Conservation (phyloP, 1,140 invertebrate genomes). For the Eueides isabella region DNA sequence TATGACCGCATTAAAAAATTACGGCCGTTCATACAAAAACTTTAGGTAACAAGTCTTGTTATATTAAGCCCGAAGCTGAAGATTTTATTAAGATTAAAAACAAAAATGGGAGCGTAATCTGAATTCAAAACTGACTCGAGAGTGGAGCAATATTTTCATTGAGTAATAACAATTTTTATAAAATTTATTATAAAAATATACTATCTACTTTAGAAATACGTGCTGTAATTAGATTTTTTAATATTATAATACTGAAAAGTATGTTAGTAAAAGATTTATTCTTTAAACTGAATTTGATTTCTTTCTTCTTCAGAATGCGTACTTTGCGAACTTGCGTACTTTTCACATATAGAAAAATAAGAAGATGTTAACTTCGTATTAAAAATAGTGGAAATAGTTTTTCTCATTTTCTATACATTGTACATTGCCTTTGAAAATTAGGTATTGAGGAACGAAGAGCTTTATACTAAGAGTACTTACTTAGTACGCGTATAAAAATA, state of each 20-base stretch:
- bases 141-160: slow-evolving; percentile 20
- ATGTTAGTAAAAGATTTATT: not conserved
- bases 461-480: no score
- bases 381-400: no score
- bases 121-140: slow-evolving; percentile 24
- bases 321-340: no score
- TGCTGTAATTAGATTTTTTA: not conserved
- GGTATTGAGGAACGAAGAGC: no score
- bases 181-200: not conserved
- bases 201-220: not conserved
- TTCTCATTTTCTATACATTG: no score
- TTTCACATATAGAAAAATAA: no score
- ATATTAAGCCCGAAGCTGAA: slow-evolving; percentile 25
- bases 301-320: no score
- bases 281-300: no score
- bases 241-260: not conserved
- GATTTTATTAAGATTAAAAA: slow-evolving; percentile 43
- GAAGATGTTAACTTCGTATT: no score
- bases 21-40: not conserved
- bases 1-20: not conserved
- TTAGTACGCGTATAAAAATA: no score
- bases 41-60: slow-evolving; percentile 1
- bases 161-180: slow-evolving; percentile 16
- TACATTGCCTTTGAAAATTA: no score
- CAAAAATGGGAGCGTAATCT: slow-evolving; percentile 17